Percentiles rank a stretch among this genome's conserved stretches.
These are phyloP conservation scores for Anagyrus pseudococci DNA, from an alignment of 2,888 invertebrate genomes.

Conservation along the genomic window DNA sequence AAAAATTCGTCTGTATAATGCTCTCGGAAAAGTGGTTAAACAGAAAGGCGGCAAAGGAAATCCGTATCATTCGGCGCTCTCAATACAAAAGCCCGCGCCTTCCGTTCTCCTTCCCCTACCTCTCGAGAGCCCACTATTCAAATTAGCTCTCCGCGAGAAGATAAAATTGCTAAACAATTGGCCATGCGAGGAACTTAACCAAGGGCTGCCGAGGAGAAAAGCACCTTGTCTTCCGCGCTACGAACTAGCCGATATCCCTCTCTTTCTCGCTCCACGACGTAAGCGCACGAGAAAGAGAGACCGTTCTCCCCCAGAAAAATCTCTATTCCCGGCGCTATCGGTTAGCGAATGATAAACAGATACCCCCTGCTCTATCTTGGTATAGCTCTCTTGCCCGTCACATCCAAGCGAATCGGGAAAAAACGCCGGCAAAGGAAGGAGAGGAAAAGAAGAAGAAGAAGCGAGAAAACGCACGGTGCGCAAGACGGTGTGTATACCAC, in stretches of 20 bases:
- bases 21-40: constrained; percentile 4
- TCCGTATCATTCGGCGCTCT: background rate
- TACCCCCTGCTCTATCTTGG: background rate
- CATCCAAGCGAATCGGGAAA: background rate
- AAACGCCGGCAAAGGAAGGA: background rate
- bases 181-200: too few relatives aligned
- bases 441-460: background rate
- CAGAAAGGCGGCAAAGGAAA: background rate
- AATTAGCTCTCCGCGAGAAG: background rate
- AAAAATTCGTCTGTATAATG: too few relatives aligned
- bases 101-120: background rate
- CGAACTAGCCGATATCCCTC: too few relatives aligned
- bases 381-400: background rate
- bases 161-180: background rate
- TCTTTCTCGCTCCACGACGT: too few relatives aligned
- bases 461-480: constrained; percentile 10
- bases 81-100: background rate
- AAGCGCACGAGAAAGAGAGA: background rate
- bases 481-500: background rate
- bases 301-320: background rate
- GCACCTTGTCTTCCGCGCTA: too few relatives aligned
- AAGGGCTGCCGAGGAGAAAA: too few relatives aligned
- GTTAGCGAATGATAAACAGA: constrained; percentile 34
- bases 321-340: constrained; percentile 6
- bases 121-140: too few relatives aligned